Evolutionary conservation across 2,797 vertebrate species (phyloP), one percentile per base, ranked within the genome.

Genomic region (Coendou prehensilis): DNA sequence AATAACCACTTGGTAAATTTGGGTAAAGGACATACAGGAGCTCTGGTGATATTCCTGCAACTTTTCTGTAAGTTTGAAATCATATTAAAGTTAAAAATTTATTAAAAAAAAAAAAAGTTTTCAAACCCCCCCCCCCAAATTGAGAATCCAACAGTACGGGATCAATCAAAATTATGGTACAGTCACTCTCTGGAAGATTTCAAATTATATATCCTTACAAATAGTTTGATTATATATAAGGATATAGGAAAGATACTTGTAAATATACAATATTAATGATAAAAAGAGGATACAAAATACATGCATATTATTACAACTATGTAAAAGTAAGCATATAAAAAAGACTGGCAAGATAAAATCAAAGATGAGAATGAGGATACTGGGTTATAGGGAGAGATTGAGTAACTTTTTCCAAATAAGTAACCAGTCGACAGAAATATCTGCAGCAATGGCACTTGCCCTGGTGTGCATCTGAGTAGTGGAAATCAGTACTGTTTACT

Each of bases 151-250:
- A 73, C 89, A 93, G 56, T 9, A 87, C 92, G 79, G 82, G 85
- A 86, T 64, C 52, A 96, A 41, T 88, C 23, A 83, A 89, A 93
- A 94, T 94, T 92, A 94, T 69, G 92, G 82, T 94, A 71, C 87
- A 92, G 79, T 85, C n/a, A 81, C 50, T 93, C 69, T 78, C 45
- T 37, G 33, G 69, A 91, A 79, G 61, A 28, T 76, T 95, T 82
- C 47, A 57, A 86, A 83, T 86, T 63, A 82, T 50, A 79, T 0
- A 64, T 47, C 9, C 33, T 87, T 88, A 92, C 11, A 90, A 73
- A 89, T 93, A 10, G 41, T 92, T 64, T 93, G 84, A 87, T 89
- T 83, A 69, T 37, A 73, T 1, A 22, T 67, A 86, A 87, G 56
- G 54, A 69, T 8, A 15, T 1, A 78, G 97, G 73, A 73, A 76